phyloP scores from a whole-genome alignment of 1,140 invertebrate genomes.

The Drosophila ogumai region DNA sequence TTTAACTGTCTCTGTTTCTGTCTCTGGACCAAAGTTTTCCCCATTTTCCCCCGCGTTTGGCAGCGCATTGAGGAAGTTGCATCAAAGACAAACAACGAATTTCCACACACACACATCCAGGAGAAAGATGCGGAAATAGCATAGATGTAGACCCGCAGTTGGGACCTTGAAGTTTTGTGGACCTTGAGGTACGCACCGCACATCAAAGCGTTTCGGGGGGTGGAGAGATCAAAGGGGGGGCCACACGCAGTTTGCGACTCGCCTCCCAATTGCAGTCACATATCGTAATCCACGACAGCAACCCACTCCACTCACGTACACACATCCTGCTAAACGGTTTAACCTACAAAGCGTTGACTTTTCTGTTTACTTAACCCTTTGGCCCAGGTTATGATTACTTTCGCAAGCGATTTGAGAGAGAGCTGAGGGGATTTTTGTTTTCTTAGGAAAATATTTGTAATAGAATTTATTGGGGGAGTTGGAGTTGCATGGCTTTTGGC shows the following conservation, averaged over 20 bases:
- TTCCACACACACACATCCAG: slow-evolving; percentile 23
- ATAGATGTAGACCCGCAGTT: slow-evolving; percentile 33
- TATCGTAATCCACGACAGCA: slow-evolving; percentile 22
- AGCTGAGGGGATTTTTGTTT: slow-evolving; percentile 7
- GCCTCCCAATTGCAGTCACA: slow-evolving; percentile 68
- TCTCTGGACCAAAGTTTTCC: slow-evolving; percentile 57
- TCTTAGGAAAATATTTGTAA: slow-evolving; percentile 28
- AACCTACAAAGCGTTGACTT: slow-evolving; percentile 66
- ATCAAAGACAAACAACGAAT: slow-evolving; percentile 76
- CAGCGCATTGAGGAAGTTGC: slow-evolving; percentile 81
- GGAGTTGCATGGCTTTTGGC: neutral
- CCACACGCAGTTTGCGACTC: slow-evolving; percentile 71
- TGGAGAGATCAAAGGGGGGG: slow-evolving; percentile 67
- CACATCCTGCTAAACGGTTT: slow-evolving; percentile 77
- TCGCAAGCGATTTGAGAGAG: slow-evolving; percentile 21
- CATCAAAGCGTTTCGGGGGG: slow-evolving; percentile 50
- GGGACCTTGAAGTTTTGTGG: slow-evolving; percentile 78
- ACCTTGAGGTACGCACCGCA: slow-evolving; percentile 69
- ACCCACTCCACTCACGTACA: slow-evolving; percentile 21
- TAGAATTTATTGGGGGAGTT: neutral
- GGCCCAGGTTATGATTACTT: slow-evolving; percentile 40
- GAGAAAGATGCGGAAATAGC: slow-evolving; percentile 30
- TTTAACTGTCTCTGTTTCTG: slow-evolving; percentile 37
- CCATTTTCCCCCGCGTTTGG: slow-evolving; percentile 59
- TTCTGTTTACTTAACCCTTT: slow-evolving; percentile 49